These are phyloP conservation scores for Scophthalmus maximus DNA, from an alignment of 2,113 vertebrate genomes.

Conservation along the genomic window DNA sequence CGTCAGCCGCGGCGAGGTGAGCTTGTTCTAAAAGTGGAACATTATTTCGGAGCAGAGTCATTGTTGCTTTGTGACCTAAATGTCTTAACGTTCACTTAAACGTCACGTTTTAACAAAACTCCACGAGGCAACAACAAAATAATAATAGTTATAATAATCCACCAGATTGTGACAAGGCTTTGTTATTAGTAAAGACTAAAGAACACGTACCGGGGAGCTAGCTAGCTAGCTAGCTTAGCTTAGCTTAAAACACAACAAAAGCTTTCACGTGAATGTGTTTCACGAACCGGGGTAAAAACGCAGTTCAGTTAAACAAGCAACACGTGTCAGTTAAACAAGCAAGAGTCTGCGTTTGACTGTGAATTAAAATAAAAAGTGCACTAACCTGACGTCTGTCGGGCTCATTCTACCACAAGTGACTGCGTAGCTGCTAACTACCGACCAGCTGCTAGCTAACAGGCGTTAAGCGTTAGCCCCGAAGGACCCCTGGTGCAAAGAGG, in stretches of 20 bases:
- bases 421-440: constrained; percentile 43
- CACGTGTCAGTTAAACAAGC: fast-evolving
- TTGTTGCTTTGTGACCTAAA: background rate
- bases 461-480: constrained; percentile 10
- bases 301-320: fast-evolving
- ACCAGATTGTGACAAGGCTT: background rate
- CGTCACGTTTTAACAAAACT: too few species aligned
- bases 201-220: constrained; percentile 31
- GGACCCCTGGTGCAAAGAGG: constrained; percentile 37
- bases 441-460: constrained; percentile 21
- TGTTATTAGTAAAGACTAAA: background rate
- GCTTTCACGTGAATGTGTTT: background rate
- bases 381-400: constrained; percentile 58
- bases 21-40: background rate
- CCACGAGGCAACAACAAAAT: too few species aligned
- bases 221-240: constrained; percentile 11
- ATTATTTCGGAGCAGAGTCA: background rate
- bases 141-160: too few species aligned
- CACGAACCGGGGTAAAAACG: background rate
- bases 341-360: too few species aligned
- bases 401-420: constrained; percentile 50
- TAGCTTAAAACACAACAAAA: constrained; percentile 36
- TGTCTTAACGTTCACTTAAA: background rate
- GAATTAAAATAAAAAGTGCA: background rate
- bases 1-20: background rate